phyloP scores from a whole-genome alignment of 2,888 invertebrate species.

The Drosophila antonietae region DNA sequence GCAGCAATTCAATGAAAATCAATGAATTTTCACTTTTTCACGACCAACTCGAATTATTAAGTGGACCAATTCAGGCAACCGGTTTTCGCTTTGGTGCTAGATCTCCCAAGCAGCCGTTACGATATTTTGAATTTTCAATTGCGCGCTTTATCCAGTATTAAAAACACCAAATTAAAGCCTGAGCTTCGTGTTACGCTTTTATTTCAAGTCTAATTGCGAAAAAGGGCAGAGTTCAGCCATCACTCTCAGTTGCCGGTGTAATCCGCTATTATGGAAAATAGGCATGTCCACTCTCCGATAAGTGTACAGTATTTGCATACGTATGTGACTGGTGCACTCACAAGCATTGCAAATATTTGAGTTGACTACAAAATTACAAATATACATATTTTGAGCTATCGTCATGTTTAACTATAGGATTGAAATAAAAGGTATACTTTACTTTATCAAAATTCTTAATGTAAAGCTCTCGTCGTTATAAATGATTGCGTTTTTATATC shows the following conservation, averaged over 20 bases:
- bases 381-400: not conserved
- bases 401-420: not conserved
- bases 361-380: too few relatives aligned
- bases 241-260: conserved; percentile 35
- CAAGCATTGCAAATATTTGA: not conserved
- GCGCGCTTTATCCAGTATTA: conserved; percentile 50
- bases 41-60: conserved; percentile 1
- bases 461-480: not conserved
- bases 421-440: not conserved
- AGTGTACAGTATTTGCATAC: not conserved
- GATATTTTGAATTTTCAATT: conserved; percentile 40
- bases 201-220: conserved; percentile 25
- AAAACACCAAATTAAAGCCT: conserved; percentile 7
- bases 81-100: conserved; percentile 53
- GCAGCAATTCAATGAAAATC: conserved; percentile 47
- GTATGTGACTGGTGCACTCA: not conserved
- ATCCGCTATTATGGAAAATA: conserved; percentile 23
- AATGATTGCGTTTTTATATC: conserved; percentile 6
- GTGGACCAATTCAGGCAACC: conserved; percentile 47
- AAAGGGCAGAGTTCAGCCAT: conserved; percentile 62
- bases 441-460: not conserved
- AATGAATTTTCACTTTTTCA: conserved; percentile 30
- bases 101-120: conserved; percentile 20
- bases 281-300: conserved; percentile 47
- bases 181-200: conserved; percentile 18